phyloP scores from a whole-genome alignment of 2,888 invertebrate species.

The Dasysyrphus albostriatus region DNA sequence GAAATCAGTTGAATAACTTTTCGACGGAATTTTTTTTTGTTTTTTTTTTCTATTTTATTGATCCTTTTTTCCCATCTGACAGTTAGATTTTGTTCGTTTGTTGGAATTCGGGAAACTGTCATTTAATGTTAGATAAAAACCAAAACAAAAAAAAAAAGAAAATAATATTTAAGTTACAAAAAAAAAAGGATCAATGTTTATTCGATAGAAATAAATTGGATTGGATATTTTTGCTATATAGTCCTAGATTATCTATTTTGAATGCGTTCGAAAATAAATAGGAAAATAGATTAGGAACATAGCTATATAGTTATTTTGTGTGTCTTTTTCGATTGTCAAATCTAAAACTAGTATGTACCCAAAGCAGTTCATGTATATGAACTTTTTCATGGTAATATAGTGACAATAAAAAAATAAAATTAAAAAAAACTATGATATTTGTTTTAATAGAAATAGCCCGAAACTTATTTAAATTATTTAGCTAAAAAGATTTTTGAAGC shows the following conservation, averaged over 20 bases:
- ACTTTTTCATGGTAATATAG: neutral
- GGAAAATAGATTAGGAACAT: conserved; percentile 45
- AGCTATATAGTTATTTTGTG: neutral
- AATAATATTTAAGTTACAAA: conserved; percentile 19
- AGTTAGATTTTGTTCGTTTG: conserved; percentile 48
- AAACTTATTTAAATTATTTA: neutral
- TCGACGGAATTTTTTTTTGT: conserved; percentile 38
- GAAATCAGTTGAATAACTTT: conserved; percentile 78
- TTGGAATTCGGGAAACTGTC: conserved; percentile 44
- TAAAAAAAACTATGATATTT: neutral
- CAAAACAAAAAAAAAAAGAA: neutral
- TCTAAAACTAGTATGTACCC: neutral
- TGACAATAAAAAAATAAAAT: neutral
- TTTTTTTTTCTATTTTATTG: conserved; percentile 24
- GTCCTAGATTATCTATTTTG: conserved; percentile 52
- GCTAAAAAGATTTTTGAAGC: neutral
- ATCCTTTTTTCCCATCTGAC: conserved; percentile 36
- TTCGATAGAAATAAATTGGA: conserved; percentile 38
- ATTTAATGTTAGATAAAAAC: conserved; percentile 27
- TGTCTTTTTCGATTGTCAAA: conserved; percentile 14
- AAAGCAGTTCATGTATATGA: neutral
- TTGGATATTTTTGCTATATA: conserved; percentile 18
- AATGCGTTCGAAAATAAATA: conserved; percentile 33
- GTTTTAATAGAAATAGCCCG: neutral
- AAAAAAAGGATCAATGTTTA: conserved; percentile 20